Evolutionary conservation across 2,888 invertebrate species (phyloP), one percentile per base, ranked within the genome.

Genomic region (Yponomeuta sedellus): DNA sequence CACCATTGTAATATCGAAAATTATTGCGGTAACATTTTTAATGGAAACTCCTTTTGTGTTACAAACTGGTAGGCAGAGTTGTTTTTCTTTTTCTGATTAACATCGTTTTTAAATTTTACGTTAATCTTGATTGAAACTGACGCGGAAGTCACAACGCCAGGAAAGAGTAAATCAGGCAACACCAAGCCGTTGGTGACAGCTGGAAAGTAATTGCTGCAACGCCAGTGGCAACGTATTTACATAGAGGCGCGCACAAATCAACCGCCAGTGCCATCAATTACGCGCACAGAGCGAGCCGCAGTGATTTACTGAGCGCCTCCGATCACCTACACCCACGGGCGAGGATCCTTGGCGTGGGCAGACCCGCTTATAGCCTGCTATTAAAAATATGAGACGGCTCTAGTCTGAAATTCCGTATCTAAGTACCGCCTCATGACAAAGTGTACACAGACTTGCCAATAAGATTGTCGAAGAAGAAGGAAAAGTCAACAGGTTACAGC

Each of bases 221-320:
- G 62, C 62, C n/a, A 39, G 44, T 52, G 44, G 64, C 64, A 64
- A 52, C 64, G 22, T 64, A 64, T 64, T 64, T 52, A 64, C 64
- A 64, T 44, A 64, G 52, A 52, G 44, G 16, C n/a, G 16, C 22
- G 12, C 20, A 64, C 44, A 64, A 66, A 67, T 66, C 65, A 66
- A 66, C 62, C 58, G 66, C 64, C 22, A 64, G 66, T 63, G 65
- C 67, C 68, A 68, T 68, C 68, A 68, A 70, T 70, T 68, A 67
- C 63, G n/a, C 10, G 66, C 64, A 68, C 68, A 65, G 68, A 68
- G 67, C 66, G 67, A 61, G 61, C n/a, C 66, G 28, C 61, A 20
- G 61, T 61, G 61, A 61, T 61, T 61, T 61, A 61, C 61, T 22
- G 61, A 20, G 39, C 3, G 44, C 44, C 44, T 52, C 44, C 44